Conservation (phyloP, 2,113 vertebrate genomes). For the Promerops cafer region DNA sequence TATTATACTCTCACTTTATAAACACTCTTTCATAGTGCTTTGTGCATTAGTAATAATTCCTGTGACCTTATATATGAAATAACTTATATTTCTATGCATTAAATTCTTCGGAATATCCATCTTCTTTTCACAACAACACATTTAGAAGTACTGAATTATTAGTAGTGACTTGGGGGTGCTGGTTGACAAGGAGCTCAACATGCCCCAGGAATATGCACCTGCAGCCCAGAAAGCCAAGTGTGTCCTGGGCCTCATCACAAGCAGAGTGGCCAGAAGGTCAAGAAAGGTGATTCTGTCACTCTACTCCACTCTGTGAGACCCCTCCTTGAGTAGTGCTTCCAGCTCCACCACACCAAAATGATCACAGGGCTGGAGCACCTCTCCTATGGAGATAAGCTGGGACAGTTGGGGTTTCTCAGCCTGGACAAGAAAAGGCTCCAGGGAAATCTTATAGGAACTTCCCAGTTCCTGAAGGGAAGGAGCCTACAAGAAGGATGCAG, state of each 20-base stretch:
- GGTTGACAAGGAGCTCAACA: not conserved
- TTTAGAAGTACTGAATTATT: not conserved
- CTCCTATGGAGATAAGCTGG: not conserved
- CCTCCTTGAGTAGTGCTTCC: not conserved
- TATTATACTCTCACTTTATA: not conserved
- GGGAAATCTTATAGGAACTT: not conserved
- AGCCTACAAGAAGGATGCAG: not conserved
- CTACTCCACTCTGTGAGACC: not conserved
- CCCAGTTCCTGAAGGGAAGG: not conserved
- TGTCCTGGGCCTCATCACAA: not conserved
- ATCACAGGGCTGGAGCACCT: not conserved
- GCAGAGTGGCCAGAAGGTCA: rapidly evolving
- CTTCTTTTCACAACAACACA: not conserved
- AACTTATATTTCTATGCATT: not conserved
- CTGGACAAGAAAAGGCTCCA: not conserved
- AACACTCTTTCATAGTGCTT: not conserved
- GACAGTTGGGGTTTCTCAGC: not conserved
- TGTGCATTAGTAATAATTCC: not conserved
- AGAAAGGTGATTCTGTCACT: not conserved
- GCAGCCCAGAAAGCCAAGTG: not conserved
- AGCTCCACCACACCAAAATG: not conserved
- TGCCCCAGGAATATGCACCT: rapidly evolving
- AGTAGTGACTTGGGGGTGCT: not conserved
- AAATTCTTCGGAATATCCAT: not conserved
- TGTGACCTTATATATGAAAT: too few species aligned